Conservation (phyloP, 2,797 vertebrate genomes). For the Darevskia mixta region DNA sequence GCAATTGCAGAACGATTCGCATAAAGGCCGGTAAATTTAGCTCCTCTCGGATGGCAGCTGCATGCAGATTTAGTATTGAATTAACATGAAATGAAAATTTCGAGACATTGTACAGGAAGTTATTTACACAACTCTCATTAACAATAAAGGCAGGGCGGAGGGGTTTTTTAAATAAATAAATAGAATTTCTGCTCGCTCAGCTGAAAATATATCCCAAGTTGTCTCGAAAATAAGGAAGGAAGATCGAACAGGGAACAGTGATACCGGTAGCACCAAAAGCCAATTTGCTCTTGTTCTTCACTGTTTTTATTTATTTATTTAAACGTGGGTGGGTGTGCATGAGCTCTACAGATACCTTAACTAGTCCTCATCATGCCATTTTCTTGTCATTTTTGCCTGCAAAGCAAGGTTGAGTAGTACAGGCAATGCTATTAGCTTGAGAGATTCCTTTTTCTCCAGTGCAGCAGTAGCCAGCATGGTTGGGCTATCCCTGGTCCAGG, state of each 20-base stretch:
- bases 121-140: constrained; percentile 75
- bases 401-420: neutral
- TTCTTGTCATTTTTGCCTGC: constrained; percentile 28
- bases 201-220: constrained; percentile 59
- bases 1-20: constrained; percentile 44
- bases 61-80: constrained; percentile 58
- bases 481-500: too few relatives aligned
- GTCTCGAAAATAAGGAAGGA: constrained; percentile 43
- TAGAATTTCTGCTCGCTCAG: constrained; percentile 51
- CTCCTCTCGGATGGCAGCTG: constrained; percentile 54
- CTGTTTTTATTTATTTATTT: constrained; percentile 16
- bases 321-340: neutral
- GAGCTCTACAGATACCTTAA: neutral
- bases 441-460: neutral
- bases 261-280: constrained; percentile 11
- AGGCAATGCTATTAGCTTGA: neutral
- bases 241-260: constrained; percentile 56
- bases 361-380: neutral
- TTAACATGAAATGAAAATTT: constrained; percentile 63
- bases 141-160: constrained; percentile 54
- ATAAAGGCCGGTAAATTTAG: constrained; percentile 64
- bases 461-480: too few relatives aligned
- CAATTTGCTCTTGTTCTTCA: constrained; percentile 20
- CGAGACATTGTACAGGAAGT: constrained; percentile 61
- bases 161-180: constrained; percentile 12